Percentiles rank a stretch among this genome's conserved stretches.
Evolutionary conservation across 2,888 invertebrate genomes (phyloP).

Genomic region (Lycophotia porphyrea): DNA sequence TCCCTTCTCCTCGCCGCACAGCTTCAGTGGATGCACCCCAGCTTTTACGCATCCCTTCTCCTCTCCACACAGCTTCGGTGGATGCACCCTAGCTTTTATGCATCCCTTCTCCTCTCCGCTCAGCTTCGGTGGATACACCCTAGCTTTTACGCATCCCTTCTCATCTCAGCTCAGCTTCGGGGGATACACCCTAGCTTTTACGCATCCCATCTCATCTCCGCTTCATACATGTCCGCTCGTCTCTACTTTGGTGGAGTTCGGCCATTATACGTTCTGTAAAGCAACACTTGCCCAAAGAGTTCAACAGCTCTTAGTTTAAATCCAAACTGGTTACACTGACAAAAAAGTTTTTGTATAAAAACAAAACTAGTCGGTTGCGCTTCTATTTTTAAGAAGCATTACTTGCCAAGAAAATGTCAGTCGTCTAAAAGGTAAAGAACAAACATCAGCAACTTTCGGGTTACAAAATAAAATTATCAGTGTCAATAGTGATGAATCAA

Average conservation of each 20-base stretch:
- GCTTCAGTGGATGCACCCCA: too few relatives aligned
- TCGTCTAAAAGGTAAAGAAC: conserved; percentile 75
- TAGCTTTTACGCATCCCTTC: too few relatives aligned
- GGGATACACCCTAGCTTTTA: too few relatives aligned
- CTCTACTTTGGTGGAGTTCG: too few relatives aligned
- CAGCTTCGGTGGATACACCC: too few relatives aligned
- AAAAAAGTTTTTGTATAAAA: conserved; percentile 6
- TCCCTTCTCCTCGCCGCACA: too few relatives aligned
- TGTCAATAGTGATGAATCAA: conserved; percentile 78
- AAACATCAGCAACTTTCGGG: conserved; percentile 77
- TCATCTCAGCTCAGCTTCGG: too few relatives aligned
- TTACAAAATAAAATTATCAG: conserved; percentile 90
- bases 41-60: too few relatives aligned
- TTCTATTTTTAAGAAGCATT: conserved; percentile 77
- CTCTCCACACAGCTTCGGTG: too few relatives aligned
- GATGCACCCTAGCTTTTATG: too few relatives aligned
- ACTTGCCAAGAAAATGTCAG: conserved; percentile 74
- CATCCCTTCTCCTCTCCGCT: too few relatives aligned
- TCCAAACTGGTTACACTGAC: conserved; percentile 28
- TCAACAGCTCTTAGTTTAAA: background rate
- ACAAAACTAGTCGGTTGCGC: conserved; percentile 50
- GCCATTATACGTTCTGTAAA: background rate
- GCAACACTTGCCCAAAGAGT: conserved; percentile 15
- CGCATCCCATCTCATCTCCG: too few relatives aligned
- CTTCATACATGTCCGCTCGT: background rate